Evolutionary conservation across 2,113 vertebrate species (phyloP).

Genomic region (Ovibos moschatus): DNA sequence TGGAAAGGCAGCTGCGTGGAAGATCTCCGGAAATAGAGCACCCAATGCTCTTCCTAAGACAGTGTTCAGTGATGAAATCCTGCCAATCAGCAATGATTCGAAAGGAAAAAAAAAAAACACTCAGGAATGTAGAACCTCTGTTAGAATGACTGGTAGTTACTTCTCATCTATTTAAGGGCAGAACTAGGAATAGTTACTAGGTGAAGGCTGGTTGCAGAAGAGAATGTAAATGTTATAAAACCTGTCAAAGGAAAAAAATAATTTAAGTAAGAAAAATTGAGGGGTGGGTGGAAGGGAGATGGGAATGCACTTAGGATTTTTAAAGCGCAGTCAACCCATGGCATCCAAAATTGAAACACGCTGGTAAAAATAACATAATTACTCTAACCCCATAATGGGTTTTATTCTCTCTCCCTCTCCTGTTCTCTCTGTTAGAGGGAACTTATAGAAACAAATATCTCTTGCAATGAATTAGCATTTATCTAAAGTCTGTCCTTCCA

Average conservation of each 20-base stretch:
- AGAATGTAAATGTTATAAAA: conserved; percentile 44
- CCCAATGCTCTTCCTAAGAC: neutral
- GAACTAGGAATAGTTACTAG: conserved; percentile 32
- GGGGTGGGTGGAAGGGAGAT: neutral
- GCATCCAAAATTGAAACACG: neutral
- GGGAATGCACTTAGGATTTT: neutral
- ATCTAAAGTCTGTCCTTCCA: neutral
- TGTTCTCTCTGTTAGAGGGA: neutral
- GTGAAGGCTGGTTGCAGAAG: conserved; percentile 22
- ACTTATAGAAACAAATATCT: neutral
- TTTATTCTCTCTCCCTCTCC: neutral
- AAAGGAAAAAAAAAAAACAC: neutral
- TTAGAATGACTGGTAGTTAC: neutral
- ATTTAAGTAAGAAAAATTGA: conserved; percentile 3
- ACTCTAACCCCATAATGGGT: neutral
- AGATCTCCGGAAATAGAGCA: neutral
- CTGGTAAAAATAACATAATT: neutral
- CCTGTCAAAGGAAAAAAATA: conserved; percentile 48
- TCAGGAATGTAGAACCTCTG: neutral
- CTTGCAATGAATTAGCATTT: neutral
- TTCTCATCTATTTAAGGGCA: neutral
- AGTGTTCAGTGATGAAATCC: neutral
- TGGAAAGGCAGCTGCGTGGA: neutral
- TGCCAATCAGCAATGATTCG: neutral
- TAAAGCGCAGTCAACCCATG: neutral